phyloP scores from a whole-genome alignment of 2,888 invertebrate genomes.

The Hemithea aestivaria region DNA sequence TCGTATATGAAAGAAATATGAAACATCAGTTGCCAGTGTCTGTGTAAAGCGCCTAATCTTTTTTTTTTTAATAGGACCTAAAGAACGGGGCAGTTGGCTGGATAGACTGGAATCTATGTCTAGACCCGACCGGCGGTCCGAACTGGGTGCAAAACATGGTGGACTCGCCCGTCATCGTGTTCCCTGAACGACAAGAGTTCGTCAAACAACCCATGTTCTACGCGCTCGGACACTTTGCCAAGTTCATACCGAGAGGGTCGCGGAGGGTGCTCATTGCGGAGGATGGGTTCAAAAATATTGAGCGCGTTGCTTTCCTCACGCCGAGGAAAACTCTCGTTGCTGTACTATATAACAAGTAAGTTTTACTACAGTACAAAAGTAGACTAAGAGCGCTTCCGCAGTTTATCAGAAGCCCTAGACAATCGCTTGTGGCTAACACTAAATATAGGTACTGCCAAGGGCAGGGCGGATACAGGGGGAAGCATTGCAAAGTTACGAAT shows the following conservation, averaged over 20 bases:
- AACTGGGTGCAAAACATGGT: conserved; percentile 87
- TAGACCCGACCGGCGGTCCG: conserved; percentile 88
- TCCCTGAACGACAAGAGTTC: conserved; percentile 80
- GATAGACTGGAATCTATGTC: conserved; percentile 94
- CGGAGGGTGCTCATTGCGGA: conserved; percentile 36
- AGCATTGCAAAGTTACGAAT: no score
- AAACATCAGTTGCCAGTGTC: no score
- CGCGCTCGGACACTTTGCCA: conserved; percentile 89
- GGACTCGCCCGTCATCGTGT: conserved; percentile 85
- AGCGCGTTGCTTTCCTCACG: conserved; percentile 47
- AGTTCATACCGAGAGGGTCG: conserved; percentile 83
- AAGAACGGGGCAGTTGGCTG: conserved; percentile 88
- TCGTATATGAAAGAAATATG: no score
- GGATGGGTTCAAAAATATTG: conserved; percentile 26
- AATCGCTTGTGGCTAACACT: no score
- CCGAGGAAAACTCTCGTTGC: conserved; percentile 50
- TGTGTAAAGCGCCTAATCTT: no score
- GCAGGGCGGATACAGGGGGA: no score
- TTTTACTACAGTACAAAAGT: no score
- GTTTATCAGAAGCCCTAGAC: no score
- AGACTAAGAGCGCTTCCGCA: no score
- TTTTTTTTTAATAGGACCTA: no score
- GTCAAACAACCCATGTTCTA: conserved; percentile 96
- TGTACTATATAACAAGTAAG: conserved; percentile 60
- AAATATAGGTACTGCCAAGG: no score